These are phyloP conservation scores for Stichodactyla helianthus DNA, from an alignment of 64 coral and sea anemone genomes.

Conservation along the genomic window DNA sequence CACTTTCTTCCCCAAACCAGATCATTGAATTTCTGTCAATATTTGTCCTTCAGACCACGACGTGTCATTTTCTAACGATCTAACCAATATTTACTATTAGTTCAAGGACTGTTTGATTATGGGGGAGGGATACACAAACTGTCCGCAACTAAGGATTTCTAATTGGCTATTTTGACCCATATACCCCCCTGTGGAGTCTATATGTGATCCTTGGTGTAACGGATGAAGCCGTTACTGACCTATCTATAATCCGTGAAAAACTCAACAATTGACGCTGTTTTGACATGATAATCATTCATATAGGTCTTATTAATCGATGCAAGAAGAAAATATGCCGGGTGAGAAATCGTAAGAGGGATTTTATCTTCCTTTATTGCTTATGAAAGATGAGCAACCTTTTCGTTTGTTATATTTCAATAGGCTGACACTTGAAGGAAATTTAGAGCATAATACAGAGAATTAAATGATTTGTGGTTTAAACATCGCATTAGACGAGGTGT, in stretches of 20 bases:
- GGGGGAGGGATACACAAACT: constrained; percentile 82
- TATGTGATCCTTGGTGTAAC: background rate
- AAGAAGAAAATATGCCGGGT: background rate
- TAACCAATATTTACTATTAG: constrained; percentile 90
- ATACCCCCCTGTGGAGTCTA: constrained; percentile 61
- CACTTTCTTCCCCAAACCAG: constrained; percentile 37
- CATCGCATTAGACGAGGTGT: background rate
- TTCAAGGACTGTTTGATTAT: constrained; percentile 93
- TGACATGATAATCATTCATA: background rate
- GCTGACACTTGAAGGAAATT: background rate
- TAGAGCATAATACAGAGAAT: background rate
- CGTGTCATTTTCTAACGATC: constrained; percentile 64
- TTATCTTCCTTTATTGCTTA: background rate
- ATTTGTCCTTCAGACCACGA: constrained; percentile 58
- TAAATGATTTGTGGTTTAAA: background rate
- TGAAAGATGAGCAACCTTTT: background rate
- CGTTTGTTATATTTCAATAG: background rate
- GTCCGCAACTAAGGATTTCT: constrained; percentile 85
- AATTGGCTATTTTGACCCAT: constrained; percentile 96
- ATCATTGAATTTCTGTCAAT: constrained; percentile 89
- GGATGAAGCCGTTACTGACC: background rate
- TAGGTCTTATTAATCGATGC: background rate
- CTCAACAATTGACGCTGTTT: background rate
- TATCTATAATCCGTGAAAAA: constrained; percentile 12
- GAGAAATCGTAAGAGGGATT: background rate